phyloP scores from a whole-genome alignment of 2,797 vertebrate genomes.

The Chloroceryle inda region DNA sequence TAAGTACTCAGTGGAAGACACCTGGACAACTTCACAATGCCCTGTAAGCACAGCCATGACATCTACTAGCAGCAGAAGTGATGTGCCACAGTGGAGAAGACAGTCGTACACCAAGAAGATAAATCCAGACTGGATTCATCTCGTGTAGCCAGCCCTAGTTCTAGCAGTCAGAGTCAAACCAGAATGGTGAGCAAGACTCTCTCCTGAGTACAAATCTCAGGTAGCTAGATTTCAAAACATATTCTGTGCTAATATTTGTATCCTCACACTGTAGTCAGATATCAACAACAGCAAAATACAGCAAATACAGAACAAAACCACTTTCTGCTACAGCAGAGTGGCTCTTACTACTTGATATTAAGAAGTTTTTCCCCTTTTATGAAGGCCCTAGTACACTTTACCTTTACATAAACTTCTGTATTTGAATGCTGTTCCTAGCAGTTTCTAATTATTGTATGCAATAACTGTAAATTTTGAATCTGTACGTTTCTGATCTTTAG shows the following conservation, averaged over 20 bases:
- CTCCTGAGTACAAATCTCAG: neutral
- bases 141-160: neutral
- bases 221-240: neutral
- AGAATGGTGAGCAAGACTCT: neutral
- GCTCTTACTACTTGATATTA: neutral
- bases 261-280: neutral
- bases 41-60: accelerated
- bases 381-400: neutral
- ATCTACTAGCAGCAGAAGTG: neutral
- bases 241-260: neutral
- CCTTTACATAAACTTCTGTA: neutral
- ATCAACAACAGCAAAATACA: neutral
- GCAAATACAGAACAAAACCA: neutral
- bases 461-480: neutral
- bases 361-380: neutral
- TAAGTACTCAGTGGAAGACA: neutral
- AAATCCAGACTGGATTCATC: neutral
- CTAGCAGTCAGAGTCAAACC: neutral
- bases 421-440: neutral
- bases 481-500: neutral
- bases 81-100: neutral
- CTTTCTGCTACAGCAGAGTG: neutral
- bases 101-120: neutral
- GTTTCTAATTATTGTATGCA: neutral
- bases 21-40: neutral